phyloP scores from a whole-genome alignment of 2,797 vertebrate species.

The Psittacula derbiana region DNA sequence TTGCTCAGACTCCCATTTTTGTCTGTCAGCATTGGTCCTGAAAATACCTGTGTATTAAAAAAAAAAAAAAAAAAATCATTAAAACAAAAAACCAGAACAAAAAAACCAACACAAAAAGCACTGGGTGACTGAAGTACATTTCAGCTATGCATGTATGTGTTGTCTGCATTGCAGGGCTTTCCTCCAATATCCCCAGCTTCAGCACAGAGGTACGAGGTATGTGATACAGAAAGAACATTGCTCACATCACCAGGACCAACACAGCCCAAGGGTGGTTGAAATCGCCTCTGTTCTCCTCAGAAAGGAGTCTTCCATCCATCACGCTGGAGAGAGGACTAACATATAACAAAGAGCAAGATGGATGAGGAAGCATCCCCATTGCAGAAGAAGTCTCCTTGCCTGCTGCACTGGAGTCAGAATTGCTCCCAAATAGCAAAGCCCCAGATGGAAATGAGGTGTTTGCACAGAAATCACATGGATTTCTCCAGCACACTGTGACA shows the following conservation, averaged over 20 bases:
- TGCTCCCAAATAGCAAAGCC: background rate
- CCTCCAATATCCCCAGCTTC: background rate
- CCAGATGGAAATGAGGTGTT: constrained; percentile 6
- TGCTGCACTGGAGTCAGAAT: background rate
- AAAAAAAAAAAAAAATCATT: background rate
- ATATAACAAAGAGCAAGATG: background rate
- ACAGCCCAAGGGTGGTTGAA: background rate
- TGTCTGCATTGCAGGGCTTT: background rate
- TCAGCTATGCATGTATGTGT: background rate
- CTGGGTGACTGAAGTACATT: background rate
- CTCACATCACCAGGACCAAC: background rate
- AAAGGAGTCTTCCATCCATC: background rate
- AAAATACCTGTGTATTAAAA: background rate
- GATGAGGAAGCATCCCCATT: background rate
- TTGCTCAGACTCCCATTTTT: background rate
- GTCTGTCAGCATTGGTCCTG: background rate
- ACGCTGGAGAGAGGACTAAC: constrained; percentile 4
- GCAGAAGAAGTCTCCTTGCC: background rate
- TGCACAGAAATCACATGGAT: background rate
- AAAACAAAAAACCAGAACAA: background rate
- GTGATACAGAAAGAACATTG: background rate
- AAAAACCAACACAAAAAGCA: background rate
- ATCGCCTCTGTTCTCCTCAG: background rate
- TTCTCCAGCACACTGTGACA: background rate
- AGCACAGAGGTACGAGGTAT: background rate